Conservation (phyloP, 2,888 invertebrate genomes). For the Mesopsocus fuscifrons region DNA sequence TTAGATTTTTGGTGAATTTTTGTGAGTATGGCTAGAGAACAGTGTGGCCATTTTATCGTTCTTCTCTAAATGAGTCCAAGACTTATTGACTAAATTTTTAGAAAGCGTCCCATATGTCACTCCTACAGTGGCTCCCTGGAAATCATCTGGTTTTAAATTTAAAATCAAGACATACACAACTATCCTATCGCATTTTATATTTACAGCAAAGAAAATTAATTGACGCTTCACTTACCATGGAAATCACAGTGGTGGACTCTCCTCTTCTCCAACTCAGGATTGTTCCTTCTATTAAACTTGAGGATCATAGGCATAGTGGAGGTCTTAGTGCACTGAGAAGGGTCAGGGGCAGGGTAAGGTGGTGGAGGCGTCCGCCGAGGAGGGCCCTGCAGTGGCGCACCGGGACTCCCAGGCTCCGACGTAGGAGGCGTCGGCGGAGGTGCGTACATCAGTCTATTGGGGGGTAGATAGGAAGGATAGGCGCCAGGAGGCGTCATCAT, state of each 20-base stretch:
- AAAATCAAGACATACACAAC: too few species aligned
- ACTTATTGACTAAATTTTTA: too few species aligned
- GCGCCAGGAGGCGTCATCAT: constrained; percentile 23
- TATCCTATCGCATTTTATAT: too few species aligned
- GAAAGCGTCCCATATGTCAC: too few species aligned
- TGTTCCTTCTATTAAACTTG: constrained; percentile 86
- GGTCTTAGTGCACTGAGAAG: constrained; percentile 10
- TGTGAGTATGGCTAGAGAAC: too few species aligned
- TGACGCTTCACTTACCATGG: constrained; percentile 66
- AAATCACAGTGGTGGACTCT: constrained; percentile 94
- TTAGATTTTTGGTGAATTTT: too few species aligned
- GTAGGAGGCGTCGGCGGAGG: constrained; percentile 74
- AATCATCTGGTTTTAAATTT: too few species aligned
- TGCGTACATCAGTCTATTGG: constrained; percentile 52
- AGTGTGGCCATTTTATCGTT: too few species aligned
- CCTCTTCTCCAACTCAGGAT: constrained; percentile 89
- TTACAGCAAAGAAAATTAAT: too few species aligned
- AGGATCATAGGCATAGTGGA: constrained; percentile 26
- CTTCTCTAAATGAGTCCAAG: too few species aligned
- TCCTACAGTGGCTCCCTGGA: not conserved
- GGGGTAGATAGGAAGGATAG: constrained; percentile 28
- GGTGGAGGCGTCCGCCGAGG: constrained; percentile 56
- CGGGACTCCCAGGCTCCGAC: constrained; percentile 72
- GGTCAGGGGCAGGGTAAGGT: constrained; percentile 40
- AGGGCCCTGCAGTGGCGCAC: constrained; percentile 44